These are phyloP conservation scores for Drosophila mulleri DNA, from an alignment of 2,888 invertebrate genomes.

Conservation along the genomic window DNA sequence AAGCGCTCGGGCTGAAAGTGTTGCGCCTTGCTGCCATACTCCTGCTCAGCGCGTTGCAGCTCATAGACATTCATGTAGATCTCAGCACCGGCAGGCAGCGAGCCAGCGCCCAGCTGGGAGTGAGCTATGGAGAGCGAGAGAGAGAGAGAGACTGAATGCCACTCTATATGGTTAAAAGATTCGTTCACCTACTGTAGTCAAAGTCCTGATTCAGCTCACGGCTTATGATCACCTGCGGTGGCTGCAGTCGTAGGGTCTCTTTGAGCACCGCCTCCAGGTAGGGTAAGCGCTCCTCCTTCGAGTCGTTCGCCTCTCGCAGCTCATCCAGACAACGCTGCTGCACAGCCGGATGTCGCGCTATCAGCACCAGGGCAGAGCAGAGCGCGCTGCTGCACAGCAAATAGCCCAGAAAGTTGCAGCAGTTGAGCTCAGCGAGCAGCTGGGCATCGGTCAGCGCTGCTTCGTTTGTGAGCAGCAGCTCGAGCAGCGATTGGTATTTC, in stretches of 20 bases:
- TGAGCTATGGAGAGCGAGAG: conserved; percentile 47
- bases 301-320: conserved; percentile 3
- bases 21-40: conserved; percentile 31
- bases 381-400: conserved; percentile 58
- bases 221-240: conserved; percentile 86
- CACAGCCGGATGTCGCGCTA: conserved; percentile 67
- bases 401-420: conserved; percentile 60
- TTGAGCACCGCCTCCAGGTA: conserved; percentile 85
- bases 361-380: conserved; percentile 58
- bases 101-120: conserved; percentile 54
- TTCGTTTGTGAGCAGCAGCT: conserved; percentile 32
- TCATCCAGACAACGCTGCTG: conserved; percentile 61
- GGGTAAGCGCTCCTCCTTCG: conserved; percentile 18
- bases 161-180: too few relatives aligned
- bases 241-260: conserved; percentile 88
- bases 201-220: conserved; percentile 62
- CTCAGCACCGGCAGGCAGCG: conserved; percentile 64
- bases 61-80: conserved; percentile 61
- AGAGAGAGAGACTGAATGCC: background rate
- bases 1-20: conserved; percentile 67
- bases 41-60: conserved; percentile 49
- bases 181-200: conserved; percentile 55
- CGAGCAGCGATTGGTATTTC: conserved; percentile 49
- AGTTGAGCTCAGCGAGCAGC: conserved; percentile 58
- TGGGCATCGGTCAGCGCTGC: conserved; percentile 33